These are phyloP conservation scores for Psilopogon haemacephalus DNA, from an alignment of 2,113 vertebrate species.

Conservation along the genomic window DNA sequence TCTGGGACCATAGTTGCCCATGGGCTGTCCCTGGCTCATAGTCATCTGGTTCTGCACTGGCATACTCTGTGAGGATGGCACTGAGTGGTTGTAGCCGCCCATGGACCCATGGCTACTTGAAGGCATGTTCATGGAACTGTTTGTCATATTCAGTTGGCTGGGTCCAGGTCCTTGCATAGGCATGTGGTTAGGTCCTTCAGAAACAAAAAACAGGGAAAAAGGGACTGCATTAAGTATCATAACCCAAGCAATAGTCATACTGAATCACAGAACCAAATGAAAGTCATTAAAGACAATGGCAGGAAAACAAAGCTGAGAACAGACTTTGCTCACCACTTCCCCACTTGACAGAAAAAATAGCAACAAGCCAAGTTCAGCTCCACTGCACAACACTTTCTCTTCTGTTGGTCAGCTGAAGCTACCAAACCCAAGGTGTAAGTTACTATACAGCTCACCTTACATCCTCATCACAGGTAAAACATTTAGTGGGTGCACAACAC, in stretches of 20 bases:
- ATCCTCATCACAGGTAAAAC: background rate
- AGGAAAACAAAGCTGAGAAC: background rate
- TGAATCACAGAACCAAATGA: background rate
- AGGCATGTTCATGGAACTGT: slow-evolving; percentile 93
- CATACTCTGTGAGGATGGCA: slow-evolving; percentile 91
- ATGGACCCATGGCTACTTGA: slow-evolving; percentile 93
- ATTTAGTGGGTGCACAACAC: background rate
- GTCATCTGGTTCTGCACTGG: slow-evolving; percentile 95
- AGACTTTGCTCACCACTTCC: background rate
- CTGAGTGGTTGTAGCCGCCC: slow-evolving; percentile 94
- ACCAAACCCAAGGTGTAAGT: background rate
- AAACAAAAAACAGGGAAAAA: slow-evolving; percentile 52
- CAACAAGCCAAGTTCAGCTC: background rate
- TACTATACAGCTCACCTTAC: background rate
- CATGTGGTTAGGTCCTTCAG: slow-evolving; percentile 94
- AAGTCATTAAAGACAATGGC: background rate
- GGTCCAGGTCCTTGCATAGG: slow-evolving; percentile 97
- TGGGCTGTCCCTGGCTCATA: slow-evolving; percentile 94
- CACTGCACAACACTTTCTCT: background rate
- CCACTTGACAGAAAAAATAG: background rate
- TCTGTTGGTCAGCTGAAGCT: background rate
- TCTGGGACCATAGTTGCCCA: slow-evolving; percentile 94
- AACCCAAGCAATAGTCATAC: background rate
- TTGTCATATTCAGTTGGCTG: slow-evolving; percentile 92
- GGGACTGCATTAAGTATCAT: background rate